Evolutionary conservation across 2,113 vertebrate species (phyloP).

Genomic region (Ptilorrhoa leucosticta): DNA sequence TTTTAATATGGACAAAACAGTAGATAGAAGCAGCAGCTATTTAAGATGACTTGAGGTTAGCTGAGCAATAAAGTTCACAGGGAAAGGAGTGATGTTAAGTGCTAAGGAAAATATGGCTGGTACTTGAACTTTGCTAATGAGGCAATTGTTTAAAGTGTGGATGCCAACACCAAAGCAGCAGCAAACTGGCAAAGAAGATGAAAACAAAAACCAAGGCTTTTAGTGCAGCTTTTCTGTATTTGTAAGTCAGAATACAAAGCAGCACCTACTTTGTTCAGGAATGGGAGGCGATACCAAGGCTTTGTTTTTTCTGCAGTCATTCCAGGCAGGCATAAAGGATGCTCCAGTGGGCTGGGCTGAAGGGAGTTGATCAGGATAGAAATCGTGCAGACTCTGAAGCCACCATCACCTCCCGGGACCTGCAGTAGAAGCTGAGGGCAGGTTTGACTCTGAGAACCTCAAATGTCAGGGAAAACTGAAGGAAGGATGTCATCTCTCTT

Average conservation of each 20-base stretch:
- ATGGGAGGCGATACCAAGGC: neutral
- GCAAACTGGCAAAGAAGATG: neutral
- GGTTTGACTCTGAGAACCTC: neutral
- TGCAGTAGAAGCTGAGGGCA: neutral
- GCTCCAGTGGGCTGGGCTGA: neutral
- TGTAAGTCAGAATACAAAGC: neutral
- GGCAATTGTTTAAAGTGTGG: neutral
- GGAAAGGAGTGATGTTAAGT: neutral
- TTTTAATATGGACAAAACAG: neutral
- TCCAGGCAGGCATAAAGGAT: neutral
- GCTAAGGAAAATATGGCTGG: neutral
- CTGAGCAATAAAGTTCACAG: neutral
- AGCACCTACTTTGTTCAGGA: neutral
- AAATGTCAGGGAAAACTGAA: neutral
- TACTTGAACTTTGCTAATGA: neutral
- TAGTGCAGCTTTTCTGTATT: neutral
- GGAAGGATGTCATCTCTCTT: neutral
- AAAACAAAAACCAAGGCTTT: neutral
- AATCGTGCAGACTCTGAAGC: accelerated
- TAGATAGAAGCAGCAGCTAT: neutral
- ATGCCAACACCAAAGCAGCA: neutral
- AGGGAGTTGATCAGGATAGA: neutral
- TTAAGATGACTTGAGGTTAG: neutral
- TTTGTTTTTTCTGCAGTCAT: neutral
- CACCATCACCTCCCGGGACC: neutral